A percentile compares a stretch with the other conserved stretches of the same genome.
phyloP scores from a whole-genome alignment of 1,140 invertebrate genomes.

The Drosophila arawakana region DNA sequence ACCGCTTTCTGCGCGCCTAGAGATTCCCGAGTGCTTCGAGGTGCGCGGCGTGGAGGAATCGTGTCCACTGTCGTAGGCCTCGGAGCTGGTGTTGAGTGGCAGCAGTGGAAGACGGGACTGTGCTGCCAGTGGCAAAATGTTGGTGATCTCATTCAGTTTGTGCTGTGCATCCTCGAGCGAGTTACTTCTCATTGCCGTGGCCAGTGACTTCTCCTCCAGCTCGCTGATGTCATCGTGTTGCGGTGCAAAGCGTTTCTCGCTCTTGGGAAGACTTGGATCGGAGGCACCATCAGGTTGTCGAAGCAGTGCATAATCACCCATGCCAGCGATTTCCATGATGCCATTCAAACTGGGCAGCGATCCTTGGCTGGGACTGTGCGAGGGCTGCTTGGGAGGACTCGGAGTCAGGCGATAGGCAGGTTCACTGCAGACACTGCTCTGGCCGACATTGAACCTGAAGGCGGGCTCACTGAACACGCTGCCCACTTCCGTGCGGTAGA shows the following conservation, averaged over 20 bases:
- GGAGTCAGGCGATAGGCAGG: conserved; percentile 84
- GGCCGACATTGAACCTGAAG: conserved; percentile 89
- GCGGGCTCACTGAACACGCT: conserved; percentile 93
- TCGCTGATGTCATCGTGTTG: conserved; percentile 76
- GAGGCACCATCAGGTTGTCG: conserved; percentile 95
- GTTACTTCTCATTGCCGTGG: conserved; percentile 84
- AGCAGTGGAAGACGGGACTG: conserved; percentile 84
- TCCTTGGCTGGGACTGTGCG: conserved; percentile 81
- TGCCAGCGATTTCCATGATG: conserved; percentile 86
- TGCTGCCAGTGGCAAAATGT: conserved; percentile 84
- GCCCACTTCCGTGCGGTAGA: conserved; percentile 88
- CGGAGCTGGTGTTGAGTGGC: conserved; percentile 81
- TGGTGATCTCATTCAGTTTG: conserved; percentile 82
- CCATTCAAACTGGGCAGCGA: conserved; percentile 83
- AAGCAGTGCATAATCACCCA: conserved; percentile 88
- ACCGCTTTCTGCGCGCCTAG: conserved; percentile 92
- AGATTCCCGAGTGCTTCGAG: conserved; percentile 90
- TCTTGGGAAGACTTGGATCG: conserved; percentile 93
- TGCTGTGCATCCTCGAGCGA: conserved; percentile 89
- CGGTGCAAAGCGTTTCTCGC: conserved; percentile 84
- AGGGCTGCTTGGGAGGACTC: conserved; percentile 82
- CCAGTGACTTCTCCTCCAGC: conserved; percentile 85
- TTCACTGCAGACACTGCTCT: conserved; percentile 88
- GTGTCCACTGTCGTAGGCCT: conserved; percentile 92
- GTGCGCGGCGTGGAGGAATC: conserved; percentile 91